Evolutionary conservation across 2,888 invertebrate genomes (phyloP), one percentile per base, ranked within the genome.

Genomic region (Plagodis dolabraria): DNA sequence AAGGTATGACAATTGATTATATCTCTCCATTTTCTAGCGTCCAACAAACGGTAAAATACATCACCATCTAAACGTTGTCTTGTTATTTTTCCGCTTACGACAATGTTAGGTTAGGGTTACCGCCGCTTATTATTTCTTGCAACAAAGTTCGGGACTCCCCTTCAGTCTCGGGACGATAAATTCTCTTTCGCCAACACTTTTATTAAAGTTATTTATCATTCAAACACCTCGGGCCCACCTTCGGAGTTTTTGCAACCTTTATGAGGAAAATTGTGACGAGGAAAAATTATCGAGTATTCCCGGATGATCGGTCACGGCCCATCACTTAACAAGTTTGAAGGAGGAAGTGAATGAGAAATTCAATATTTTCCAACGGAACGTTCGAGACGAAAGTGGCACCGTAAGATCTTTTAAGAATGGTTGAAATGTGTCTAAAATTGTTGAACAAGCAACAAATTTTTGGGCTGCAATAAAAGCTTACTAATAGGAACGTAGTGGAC

Each of bases 181-280:
- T 53, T 53, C 34, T 12, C 53, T 47, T 58, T 42, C 38, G 53
- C 47, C 53, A 57, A 56, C 56, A 51, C 50, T 53, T 63, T 63
- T 61, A 63, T 60, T 63, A 60, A 57, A 63, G 53, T 63, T 63
- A 59, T 63, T 63, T 59, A 63, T 63, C 59, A 56, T 53, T 53
- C 45, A 60, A 53, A 53, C 50, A 57, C 53, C 46, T 57, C 33
- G 60, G 48, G 52, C 44, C 44, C 36, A 49, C 48, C 46, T 60
- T 22, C 8, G 48, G 53, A 44, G 46, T 33, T 46, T 7, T 11
- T 9, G 45, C 35, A 42, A 33, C 11, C 12, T 47, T 60, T 54
- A 52, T 8, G 9, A 47, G 53, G 51, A 53, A 54, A 59, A 52
- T 44, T 48, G 33, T 57, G 42, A 53, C 44, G 38, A 47, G 47